Base-by-base conservation (phyloP, 2,797 vertebrate genomes). In the Lagorchestes hirsutus region DNA sequence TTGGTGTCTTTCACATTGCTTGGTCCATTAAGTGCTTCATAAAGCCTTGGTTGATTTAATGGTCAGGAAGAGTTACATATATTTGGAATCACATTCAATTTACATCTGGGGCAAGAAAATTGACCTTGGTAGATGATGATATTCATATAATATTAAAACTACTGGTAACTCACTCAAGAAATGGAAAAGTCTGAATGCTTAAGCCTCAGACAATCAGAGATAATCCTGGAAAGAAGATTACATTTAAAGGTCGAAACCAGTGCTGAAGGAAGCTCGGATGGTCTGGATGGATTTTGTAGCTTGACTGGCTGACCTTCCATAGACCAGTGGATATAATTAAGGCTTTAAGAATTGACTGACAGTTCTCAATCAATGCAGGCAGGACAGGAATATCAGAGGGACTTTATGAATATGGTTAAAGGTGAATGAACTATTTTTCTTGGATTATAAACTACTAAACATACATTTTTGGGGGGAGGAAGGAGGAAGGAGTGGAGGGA, bases 361-460 rank as follows among this genome's bases (percentile, higher is more conserved):
- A 97, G 94, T 94, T 96, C 94, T 67, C 93, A 98, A 97, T 98
- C 97, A 97, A 93, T 92, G 54, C n/a, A 94, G 90, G 56, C 67
- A 93, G 52, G 52, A 91, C 82, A 97, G 97, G 96, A 97, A 97
- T 97, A 98, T 93, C 91, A 97, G 93, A 93, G 14, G 10, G 90
- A 82, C 40, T 94, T 91, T 93, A 94, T 95, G 91, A 28, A 54
- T 95, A 92, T 58, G 55, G 92, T 87, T 97, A 93, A 97, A 97
- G 94, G 96, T 97, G 97, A 97, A 97, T 97, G 96, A 97, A 93
- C 96, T 97, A 93, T 97, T 98, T 97, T 98, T 97, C 97, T 95
- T 97, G 96, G 95, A 97, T 97, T 97, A 97, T 92, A 96, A 62
- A 46, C 62, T 59, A 40, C 90, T 50, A 90, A 96, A 97, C 92